A percentile compares a stretch with the other conserved stretches of the same genome.
Evolutionary conservation across 2,113 vertebrate species (phyloP).

Genomic region (Grammomys dolichurus): DNA sequence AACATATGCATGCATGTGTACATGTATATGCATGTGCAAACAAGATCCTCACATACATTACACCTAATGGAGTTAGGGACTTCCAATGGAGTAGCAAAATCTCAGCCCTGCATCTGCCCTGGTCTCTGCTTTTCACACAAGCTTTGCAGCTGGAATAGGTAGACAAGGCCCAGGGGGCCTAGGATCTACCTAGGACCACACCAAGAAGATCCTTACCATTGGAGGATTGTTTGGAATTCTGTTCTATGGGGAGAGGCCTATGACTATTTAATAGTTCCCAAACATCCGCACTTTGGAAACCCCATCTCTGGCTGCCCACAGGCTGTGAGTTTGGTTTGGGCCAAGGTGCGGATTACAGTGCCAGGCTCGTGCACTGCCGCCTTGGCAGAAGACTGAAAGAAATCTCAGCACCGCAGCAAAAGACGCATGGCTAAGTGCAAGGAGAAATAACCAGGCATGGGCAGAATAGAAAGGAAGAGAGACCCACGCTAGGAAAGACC

Average conservation of each 20-base stretch:
- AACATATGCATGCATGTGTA: too few species aligned
- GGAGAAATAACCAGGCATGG: not conserved
- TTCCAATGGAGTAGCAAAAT: not conserved
- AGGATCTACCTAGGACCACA: conserved; percentile 36
- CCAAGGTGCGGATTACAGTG: not conserved
- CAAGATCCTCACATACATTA: not conserved
- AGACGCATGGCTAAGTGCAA: not conserved
- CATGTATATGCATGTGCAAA: too few species aligned
- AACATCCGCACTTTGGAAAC: conserved; percentile 56
- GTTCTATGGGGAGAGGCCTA: not conserved
- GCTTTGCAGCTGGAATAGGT: not conserved
- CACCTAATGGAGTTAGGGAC: not conserved
- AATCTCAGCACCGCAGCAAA: not conserved
- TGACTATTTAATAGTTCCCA: conserved; percentile 52
- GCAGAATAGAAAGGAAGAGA: not conserved
- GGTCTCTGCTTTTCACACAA: not conserved
- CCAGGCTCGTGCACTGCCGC: not conserved
- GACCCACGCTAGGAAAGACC: not conserved
- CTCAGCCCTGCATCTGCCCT: not conserved
- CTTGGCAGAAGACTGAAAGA: not conserved
- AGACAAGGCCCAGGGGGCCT: not conserved
- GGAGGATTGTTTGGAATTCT: conserved; percentile 47
- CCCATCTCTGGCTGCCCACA: not conserved
- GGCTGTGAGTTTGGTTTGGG: conserved; percentile 44
- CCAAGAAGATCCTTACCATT: not conserved